A percentile compares a stretch with the other conserved stretches of the same genome.
Conservation (phyloP, 2,113 vertebrate genomes). For the Axis porcinus region DNA sequence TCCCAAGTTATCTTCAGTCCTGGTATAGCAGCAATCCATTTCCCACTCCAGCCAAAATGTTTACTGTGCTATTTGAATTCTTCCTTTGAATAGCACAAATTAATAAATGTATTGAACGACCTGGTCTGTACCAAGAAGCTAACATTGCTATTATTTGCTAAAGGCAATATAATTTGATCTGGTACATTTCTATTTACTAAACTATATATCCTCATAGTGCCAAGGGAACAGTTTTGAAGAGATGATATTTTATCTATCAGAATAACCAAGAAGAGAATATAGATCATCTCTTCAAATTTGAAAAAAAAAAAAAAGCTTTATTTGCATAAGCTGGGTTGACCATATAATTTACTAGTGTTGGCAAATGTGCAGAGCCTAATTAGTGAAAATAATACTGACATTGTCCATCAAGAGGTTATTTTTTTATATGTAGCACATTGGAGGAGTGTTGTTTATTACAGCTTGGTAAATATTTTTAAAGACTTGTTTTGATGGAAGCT, state of each 20-base stretch:
- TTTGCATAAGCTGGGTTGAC: slow-evolving; percentile 17
- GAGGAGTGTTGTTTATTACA: slow-evolving; percentile 62
- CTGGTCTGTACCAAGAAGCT: neutral
- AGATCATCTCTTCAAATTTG: slow-evolving; percentile 19
- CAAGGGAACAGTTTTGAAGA: slow-evolving; percentile 43
- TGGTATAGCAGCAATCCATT: neutral
- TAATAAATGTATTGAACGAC: slow-evolving; percentile 19
- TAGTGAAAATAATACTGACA: slow-evolving; percentile 51
- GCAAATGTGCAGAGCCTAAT: slow-evolving; percentile 4
- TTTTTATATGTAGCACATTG: slow-evolving; percentile 14
- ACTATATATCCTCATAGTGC: slow-evolving; percentile 17
- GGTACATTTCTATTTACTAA: slow-evolving; percentile 36
- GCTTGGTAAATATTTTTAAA: slow-evolving; percentile 69
- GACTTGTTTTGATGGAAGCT: slow-evolving; percentile 54
- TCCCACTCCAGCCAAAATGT: neutral
- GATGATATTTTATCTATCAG: slow-evolving; percentile 54
- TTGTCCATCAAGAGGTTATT: neutral
- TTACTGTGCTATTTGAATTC: neutral
- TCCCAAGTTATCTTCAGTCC: neutral
- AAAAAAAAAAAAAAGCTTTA: neutral
- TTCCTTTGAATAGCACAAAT: slow-evolving; percentile 25
- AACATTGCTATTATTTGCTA: slow-evolving; percentile 46
- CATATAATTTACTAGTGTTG: slow-evolving; percentile 29
- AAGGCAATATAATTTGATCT: slow-evolving; percentile 50
- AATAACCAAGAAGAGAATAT: slow-evolving; percentile 22